phyloP scores from a whole-genome alignment of 2,797 vertebrate genomes.

The Megalops cyprinoides region DNA sequence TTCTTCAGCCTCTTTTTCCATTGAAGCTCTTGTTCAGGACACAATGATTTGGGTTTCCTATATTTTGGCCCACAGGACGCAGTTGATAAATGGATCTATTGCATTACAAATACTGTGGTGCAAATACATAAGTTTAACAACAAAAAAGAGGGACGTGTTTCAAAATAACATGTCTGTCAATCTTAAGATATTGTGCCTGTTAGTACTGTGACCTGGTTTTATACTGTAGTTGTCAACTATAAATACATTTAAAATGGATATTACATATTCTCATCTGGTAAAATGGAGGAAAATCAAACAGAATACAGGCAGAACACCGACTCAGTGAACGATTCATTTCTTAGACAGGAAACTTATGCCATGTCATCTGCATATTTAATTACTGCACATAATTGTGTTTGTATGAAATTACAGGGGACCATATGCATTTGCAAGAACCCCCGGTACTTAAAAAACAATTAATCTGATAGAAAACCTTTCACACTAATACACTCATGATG shows the following conservation, averaged over 20 bases:
- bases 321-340: not conserved
- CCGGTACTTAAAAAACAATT: not conserved
- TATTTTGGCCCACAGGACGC: too few relatives aligned
- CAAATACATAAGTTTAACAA: too few relatives aligned
- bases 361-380: not conserved
- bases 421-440: not conserved
- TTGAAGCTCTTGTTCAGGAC: too few relatives aligned
- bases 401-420: conserved; percentile 13
- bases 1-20: not conserved
- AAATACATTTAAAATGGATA: not conserved
- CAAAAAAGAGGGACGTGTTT: too few relatives aligned
- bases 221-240: too few relatives aligned
- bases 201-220: too few relatives aligned
- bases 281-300: too few relatives aligned
- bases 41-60: too few relatives aligned
- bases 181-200: too few relatives aligned
- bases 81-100: too few relatives aligned
- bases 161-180: too few relatives aligned
- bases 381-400: not conserved
- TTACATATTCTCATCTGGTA: not conserved
- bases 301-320: not conserved
- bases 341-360: not conserved
- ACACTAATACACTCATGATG: not conserved
- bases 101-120: too few relatives aligned
- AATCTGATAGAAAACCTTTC: not conserved